Evolutionary conservation across 2,888 invertebrate species (phyloP), one percentile per base, ranked within the genome.

Genomic region (Temnothorax unifasciatus): DNA sequence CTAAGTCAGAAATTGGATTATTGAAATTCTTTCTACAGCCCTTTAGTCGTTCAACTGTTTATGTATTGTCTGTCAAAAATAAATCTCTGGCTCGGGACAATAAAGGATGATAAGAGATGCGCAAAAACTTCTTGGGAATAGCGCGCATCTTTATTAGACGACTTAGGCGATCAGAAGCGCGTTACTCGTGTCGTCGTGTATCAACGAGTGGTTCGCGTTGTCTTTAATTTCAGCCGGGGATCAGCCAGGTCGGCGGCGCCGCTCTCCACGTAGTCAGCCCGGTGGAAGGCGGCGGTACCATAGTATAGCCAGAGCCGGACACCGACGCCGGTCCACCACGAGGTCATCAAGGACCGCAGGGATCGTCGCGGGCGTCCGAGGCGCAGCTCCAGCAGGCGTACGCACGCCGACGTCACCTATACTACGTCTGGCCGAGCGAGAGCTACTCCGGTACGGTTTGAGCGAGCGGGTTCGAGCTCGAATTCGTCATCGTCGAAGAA

Each of bases 201-300:
- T 54, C 59, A 54, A 38, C n/a, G 18, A 64, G 61, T 64, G 75
- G 66, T 82, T 83, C 63, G 61, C 86, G 61, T 68, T 68, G 59
- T 41, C 84, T 87, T 59, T 85, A 79, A 85, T 90, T 89, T 52
- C 93, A 94, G 94, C 91, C 92, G 84, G 94, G 94, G 77, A 91
- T 92, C 74, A 93, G 92, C 87, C 93, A 93, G 88, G 91, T 93
- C 74, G 92, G 93, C 83, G 90, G 91, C 69, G 88, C 92, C 76
- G 89, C 79, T 77, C 90, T 93, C 13, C 93, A 93, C 84, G 93
- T 94, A 82, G 92, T 93, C 87, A 94, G 93, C 90, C 93, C 93
- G 61, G 92, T 92, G 64, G 94, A 94, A 90, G 92, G 92, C 76
- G 93, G 93, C 84, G 94, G 94, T 86, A 94, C 94, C 84, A 93